phyloP scores from a whole-genome alignment of 2,888 invertebrate genomes.

The Drosophila barbarae region DNA sequence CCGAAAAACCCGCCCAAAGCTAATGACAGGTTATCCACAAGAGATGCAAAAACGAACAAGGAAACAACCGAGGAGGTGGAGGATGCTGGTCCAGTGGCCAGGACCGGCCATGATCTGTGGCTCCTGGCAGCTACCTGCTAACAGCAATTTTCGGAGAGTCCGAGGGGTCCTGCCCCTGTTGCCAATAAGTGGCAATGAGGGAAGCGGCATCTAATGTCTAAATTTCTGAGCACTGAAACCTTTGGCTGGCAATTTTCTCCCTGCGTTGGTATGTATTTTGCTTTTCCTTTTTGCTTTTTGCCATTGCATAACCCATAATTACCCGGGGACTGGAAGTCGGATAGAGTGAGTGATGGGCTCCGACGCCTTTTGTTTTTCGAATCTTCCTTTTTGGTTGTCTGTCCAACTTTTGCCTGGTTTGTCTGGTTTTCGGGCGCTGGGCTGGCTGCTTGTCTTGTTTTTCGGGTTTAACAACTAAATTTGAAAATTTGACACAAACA shows the following conservation, averaged over 20 bases:
- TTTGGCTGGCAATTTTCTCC: constrained; percentile 36
- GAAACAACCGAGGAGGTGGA: not conserved
- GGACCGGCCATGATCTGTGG: constrained; percentile 57
- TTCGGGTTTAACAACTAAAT: constrained; percentile 75
- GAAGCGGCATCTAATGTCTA: constrained; percentile 71
- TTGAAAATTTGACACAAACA: constrained; percentile 74
- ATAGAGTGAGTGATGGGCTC: constrained; percentile 53
- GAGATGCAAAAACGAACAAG: constrained; percentile 61
- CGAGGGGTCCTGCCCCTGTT: constrained; percentile 48
- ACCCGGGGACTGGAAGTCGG: constrained; percentile 42
- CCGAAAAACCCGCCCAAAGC: constrained; percentile 43
- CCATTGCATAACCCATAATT: constrained; percentile 70
- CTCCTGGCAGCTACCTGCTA: constrained; percentile 66
- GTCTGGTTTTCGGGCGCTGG: constrained; percentile 25
- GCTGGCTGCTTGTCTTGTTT: constrained; percentile 61
- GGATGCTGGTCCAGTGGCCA: constrained; percentile 34
- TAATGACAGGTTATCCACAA: constrained; percentile 72
- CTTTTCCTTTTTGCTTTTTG: constrained; percentile 41
- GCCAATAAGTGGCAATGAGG: constrained; percentile 70
- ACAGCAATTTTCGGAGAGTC: constrained; percentile 47
- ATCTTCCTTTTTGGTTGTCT: constrained; percentile 29
- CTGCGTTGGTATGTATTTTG: constrained; percentile 28
- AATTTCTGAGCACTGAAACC: constrained; percentile 56
- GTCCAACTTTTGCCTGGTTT: constrained; percentile 30
- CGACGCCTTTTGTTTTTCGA: constrained; percentile 65